Conservation (phyloP, 2,113 vertebrate genomes). For the Corydoras maculifer region DNA sequence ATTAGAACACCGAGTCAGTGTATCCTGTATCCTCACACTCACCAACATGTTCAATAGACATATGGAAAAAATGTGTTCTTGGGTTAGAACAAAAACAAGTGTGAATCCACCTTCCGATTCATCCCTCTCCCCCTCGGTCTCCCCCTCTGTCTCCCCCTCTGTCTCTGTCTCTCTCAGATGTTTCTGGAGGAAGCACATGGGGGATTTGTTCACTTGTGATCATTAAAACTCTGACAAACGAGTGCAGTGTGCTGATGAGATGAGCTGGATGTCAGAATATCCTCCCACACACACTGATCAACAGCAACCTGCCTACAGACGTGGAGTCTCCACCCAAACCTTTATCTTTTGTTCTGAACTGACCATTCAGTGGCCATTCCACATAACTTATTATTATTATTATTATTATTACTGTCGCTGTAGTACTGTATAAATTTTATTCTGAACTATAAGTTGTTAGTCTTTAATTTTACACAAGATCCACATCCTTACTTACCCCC, state of each 20-base stretch:
- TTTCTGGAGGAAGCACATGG: slow-evolving; percentile 1
- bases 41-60: too few relatives aligned
- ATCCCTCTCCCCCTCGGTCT: too few relatives aligned
- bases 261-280: slow-evolving; percentile 11
- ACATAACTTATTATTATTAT: too few relatives aligned
- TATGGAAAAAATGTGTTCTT: too few relatives aligned
- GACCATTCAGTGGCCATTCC: too few relatives aligned
- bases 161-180: background rate
- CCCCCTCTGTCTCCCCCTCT: background rate
- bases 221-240: slow-evolving; percentile 25
- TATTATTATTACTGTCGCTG: background rate
- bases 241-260: slow-evolving; percentile 16
- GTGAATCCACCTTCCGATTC: too few relatives aligned
- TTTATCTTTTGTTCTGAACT: background rate
- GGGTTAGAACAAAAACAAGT: too few relatives aligned
- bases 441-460: too few relatives aligned
- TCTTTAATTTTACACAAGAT: too few relatives aligned
- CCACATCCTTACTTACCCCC: too few relatives aligned
- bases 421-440: background rate
- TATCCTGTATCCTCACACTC: too few relatives aligned
- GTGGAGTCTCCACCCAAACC: background rate
- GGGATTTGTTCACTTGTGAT: slow-evolving; percentile 3
- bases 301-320: background rate
- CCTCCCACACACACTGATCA: slow-evolving; percentile 4
- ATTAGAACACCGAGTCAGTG: too few relatives aligned